phyloP scores from a whole-genome alignment of 2,113 vertebrate species.

The Gymnobelideus leadbeateri region DNA sequence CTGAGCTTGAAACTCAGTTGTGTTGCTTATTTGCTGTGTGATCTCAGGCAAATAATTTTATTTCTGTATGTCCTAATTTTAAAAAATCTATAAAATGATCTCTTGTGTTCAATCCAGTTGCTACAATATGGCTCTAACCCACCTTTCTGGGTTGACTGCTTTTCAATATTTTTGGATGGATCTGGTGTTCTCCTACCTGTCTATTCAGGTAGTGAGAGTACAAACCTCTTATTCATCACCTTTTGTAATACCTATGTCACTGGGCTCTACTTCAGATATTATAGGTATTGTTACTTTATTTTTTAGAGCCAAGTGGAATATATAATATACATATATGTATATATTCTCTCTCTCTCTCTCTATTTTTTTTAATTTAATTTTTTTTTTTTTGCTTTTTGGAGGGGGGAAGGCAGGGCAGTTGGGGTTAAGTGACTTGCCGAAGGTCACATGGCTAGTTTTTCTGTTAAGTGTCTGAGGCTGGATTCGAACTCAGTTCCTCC shows the following conservation, averaged over 20 bases:
- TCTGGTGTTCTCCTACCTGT: neutral
- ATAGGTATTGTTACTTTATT: neutral
- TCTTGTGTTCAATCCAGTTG: neutral
- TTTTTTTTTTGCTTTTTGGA: too few species aligned
- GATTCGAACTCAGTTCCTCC: too few species aligned
- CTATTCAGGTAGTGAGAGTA: neutral
- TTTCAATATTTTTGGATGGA: neutral
- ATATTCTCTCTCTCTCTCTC: too few species aligned
- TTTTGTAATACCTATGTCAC: neutral
- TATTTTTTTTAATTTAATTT: too few species aligned
- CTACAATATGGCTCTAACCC: neutral
- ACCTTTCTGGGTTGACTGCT: neutral
- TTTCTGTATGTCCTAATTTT: neutral
- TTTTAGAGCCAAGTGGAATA: neutral
- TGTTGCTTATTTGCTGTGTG: neutral
- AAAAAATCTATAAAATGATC: neutral
- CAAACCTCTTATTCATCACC: neutral
- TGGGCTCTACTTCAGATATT: neutral
- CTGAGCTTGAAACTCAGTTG: neutral
- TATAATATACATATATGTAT: too few species aligned
- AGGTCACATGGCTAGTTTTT: too few species aligned
- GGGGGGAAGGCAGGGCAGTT: too few species aligned
- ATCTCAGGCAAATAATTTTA: neutral
- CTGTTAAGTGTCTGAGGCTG: too few species aligned
- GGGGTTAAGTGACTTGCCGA: too few species aligned